Evolutionary conservation across 1,140 invertebrate species (phyloP).

Genomic region (Thaumetopoea pityocampa): DNA sequence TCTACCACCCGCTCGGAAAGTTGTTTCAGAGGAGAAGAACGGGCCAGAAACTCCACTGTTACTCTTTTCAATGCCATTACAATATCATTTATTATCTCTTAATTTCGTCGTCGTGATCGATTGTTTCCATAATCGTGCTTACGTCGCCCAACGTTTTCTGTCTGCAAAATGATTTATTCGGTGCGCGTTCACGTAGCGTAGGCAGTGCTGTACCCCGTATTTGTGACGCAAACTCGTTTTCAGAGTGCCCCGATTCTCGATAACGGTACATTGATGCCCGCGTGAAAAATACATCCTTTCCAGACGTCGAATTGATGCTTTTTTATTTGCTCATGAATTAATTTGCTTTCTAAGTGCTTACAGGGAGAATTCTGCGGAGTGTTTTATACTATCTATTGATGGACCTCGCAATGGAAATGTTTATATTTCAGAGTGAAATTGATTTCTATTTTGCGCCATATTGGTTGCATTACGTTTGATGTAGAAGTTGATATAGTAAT

Average conservation of each 20-base stretch:
- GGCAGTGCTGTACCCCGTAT: constrained; percentile 32
- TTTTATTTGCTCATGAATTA: constrained; percentile 49
- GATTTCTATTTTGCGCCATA: constrained; percentile 23
- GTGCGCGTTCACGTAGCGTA: constrained; percentile 39
- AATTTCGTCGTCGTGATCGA: constrained; percentile 34
- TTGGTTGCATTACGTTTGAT: constrained; percentile 4
- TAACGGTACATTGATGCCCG: constrained; percentile 34
- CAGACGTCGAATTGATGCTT: constrained; percentile 28
- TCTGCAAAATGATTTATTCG: constrained; percentile 50
- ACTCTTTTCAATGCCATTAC: too few relatives aligned
- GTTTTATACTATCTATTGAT: constrained; percentile 34
- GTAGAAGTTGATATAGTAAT: not conserved
- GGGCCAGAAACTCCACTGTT: too few relatives aligned
- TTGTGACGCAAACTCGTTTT: constrained; percentile 38
- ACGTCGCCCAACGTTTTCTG: constrained; percentile 26
- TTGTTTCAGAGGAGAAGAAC: too few relatives aligned
- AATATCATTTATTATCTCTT: constrained; percentile 13
- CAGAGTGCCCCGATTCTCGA: constrained; percentile 26
- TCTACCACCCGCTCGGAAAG: too few relatives aligned
- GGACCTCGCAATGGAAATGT: constrained; percentile 32
- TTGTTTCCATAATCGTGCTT: constrained; percentile 37
- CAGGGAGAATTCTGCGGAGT: constrained; percentile 31
- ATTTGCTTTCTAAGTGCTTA: constrained; percentile 46
- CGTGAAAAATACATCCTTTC: constrained; percentile 46
- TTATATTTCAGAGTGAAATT: constrained; percentile 32